Evolutionary conservation across 2,113 vertebrate genomes (phyloP), one percentile per base, ranked within the genome.

Genomic region (Henicopernis longicauda): DNA sequence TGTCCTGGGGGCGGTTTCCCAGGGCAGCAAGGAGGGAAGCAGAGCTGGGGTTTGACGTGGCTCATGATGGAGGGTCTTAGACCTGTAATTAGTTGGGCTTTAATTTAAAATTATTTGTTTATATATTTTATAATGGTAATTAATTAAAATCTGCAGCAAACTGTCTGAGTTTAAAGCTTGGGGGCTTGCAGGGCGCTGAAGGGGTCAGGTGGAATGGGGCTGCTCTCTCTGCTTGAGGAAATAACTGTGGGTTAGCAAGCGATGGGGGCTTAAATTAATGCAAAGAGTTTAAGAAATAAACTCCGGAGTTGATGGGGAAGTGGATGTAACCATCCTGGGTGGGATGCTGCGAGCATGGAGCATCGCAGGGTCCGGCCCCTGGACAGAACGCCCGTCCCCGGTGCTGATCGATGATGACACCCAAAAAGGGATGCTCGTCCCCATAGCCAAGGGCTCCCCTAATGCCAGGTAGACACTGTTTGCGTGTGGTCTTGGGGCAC

Each of bases 281-380:
- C 31, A 5, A 3, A 45, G 63, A 55, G 11, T 32, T 78, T n/a
- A 21, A 47, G 50, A 20, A 85, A 21, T 40, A 14, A 67, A 22
- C 42, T 42, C 36, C 10, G 4, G 72, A n/a, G 13, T 0, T 10
- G 40, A 1, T 23, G 69, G n/a, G 80, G 52, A 61, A 1, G 16
- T 2, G 15, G 40, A 1, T 59, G 71, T 2, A 11, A 2, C 25
- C 1, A 1, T 22, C 32, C 49, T 16, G 1, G 74, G 38, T 2
- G 10, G 23, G 71, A 29, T n/a, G 67, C 34, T 38, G 63, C 3
- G 25, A 66, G 63, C 5, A 0, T 13, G 47, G n/a, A 38, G 52
- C 55, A 10, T 21, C 3, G 2, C 50, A 14, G 21, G 25, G 23
- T 36, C 42, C 4, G 4, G 31, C 44, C 54, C 49, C 19, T 0